Evolutionary conservation across 2,797 vertebrate genomes (phyloP).

Genomic region (Cynodonichthys magdalenae): DNA sequence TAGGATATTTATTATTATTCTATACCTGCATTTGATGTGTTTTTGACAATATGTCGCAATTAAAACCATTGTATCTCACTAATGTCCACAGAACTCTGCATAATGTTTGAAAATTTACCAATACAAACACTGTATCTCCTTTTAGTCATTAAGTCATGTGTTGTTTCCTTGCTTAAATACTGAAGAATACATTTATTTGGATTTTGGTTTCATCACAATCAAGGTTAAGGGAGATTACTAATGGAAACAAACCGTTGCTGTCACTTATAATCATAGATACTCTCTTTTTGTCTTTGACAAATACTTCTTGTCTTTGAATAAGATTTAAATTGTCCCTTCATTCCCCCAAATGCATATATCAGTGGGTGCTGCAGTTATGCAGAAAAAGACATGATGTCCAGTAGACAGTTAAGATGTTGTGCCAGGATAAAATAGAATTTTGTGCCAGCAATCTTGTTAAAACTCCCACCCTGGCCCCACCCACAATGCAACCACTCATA

Average conservation of each 20-base stretch:
- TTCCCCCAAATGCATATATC: constrained; percentile 25
- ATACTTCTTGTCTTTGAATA: constrained; percentile 17
- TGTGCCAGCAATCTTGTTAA: constrained; percentile 67
- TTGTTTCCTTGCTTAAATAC: too few species aligned
- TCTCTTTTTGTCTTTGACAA: neutral
- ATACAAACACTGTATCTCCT: constrained; percentile 18
- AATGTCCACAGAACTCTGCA: too few species aligned
- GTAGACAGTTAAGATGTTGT: constrained; percentile 40
- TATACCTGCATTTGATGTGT: too few species aligned
- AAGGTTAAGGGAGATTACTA: constrained; percentile 15
- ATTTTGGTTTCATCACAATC: constrained; percentile 16
- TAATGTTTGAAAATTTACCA: constrained; percentile 4
- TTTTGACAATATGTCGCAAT: too few species aligned
- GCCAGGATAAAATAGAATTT: constrained; percentile 60
- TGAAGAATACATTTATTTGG: constrained; percentile 10
- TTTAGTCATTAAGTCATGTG: too few species aligned
- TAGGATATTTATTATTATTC: too few species aligned
- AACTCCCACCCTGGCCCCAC: constrained; percentile 52
- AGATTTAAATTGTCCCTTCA: constrained; percentile 16
- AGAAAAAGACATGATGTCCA: constrained; percentile 39
- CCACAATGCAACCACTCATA: constrained; percentile 46
- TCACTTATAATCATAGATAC: neutral
- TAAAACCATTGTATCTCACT: too few species aligned
- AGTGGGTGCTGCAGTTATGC: constrained; percentile 12
- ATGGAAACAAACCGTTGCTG: neutral